phyloP scores from a whole-genome alignment of 2,797 vertebrate genomes.

The Xerus rutilus region DNA sequence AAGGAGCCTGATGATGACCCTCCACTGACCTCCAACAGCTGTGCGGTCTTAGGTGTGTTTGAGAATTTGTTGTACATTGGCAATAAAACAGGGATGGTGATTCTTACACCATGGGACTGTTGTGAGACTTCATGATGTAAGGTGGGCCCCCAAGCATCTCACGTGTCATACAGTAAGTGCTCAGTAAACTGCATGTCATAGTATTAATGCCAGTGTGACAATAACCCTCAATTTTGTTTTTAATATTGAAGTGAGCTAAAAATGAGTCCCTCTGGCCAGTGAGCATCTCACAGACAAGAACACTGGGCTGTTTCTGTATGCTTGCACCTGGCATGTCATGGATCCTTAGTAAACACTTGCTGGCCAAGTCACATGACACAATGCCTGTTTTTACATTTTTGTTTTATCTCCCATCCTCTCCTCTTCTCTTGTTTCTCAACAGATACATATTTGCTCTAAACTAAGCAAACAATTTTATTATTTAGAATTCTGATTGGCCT shows the following conservation, averaged over 20 bases:
- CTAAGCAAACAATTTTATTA: neutral
- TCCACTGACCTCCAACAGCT: neutral
- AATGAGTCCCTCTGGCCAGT: rapidly evolving
- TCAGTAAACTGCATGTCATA: neutral
- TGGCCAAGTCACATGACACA: neutral
- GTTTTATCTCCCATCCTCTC: too few relatives aligned
- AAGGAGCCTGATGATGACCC: neutral
- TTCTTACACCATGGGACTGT: neutral
- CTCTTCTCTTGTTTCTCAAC: neutral
- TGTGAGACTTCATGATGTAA: neutral
- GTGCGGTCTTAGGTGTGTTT: neutral
- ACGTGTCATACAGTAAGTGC: rapidly evolving
- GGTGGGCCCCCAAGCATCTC: too few relatives aligned
- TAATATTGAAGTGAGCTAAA: neutral
- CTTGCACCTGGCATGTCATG: neutral
- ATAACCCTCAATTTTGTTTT: neutral
- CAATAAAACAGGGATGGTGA: neutral
- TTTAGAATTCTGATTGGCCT: neutral
- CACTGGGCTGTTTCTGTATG: neutral
- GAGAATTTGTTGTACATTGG: rapidly evolving
- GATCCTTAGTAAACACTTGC: neutral
- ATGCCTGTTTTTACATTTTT: neutral
- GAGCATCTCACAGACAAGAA: neutral
- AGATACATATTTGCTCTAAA: neutral
- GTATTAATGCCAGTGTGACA: neutral